Conservation (phyloP, 2,888 invertebrate species). For the Tetramorium bicarinatum region DNA sequence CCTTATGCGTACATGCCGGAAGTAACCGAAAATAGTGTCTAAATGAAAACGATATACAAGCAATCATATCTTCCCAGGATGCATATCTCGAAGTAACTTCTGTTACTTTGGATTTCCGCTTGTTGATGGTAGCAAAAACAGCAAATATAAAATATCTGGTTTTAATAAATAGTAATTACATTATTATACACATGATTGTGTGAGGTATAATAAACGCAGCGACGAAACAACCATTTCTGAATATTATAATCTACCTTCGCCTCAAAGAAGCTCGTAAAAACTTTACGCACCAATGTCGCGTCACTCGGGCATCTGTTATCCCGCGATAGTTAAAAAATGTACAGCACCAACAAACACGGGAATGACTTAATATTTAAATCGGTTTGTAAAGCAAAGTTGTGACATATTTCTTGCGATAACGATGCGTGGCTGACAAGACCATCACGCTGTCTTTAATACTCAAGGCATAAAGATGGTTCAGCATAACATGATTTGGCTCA, state of each 20-base stretch:
- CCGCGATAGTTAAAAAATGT: conserved; percentile 61
- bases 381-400: conserved; percentile 99
- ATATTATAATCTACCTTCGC: conserved; percentile 53
- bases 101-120: neutral
- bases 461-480: conserved; percentile 99
- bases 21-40: conserved; percentile 69
- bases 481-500: conserved; percentile 99
- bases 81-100: neutral
- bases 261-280: conserved; percentile 61
- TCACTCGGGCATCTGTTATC: conserved; percentile 38
- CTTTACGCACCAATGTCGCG: neutral
- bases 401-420: conserved; percentile 99
- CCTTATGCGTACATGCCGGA: conserved; percentile 78
- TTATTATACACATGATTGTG: conserved; percentile 74
- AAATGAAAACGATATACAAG: conserved; percentile 24
- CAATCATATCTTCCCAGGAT: neutral
- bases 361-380: conserved; percentile 89
- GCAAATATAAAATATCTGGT: conserved; percentile 68
- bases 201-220: conserved; percentile 64
- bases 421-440: conserved; percentile 99
- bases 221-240: conserved; percentile 1
- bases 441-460: conserved; percentile 99
- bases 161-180: conserved; percentile 81
- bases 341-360: conserved; percentile 60
- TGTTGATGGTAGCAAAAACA: conserved; percentile 40